Evolutionary conservation across 2,888 invertebrate genomes (phyloP).

Genomic region (Conchocele bisecta): DNA sequence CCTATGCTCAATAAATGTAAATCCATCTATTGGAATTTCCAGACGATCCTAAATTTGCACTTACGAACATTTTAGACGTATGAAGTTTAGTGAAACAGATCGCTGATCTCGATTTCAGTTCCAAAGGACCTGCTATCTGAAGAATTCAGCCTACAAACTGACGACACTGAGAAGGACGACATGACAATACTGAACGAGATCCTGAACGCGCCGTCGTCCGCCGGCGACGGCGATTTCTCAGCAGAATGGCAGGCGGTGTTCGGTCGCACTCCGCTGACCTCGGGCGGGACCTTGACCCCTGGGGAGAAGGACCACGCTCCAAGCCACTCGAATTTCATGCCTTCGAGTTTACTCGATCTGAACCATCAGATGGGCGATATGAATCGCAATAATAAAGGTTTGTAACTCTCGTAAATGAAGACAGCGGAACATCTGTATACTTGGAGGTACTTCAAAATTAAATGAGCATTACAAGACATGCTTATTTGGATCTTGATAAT

Average conservation of each 20-base stretch:
- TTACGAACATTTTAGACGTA: no score
- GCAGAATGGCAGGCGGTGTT: conserved; percentile 82
- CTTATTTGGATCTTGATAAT: no score
- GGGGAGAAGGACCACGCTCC: conserved; percentile 71
- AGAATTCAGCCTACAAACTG: conserved; percentile 75
- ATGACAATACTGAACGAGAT: conserved; percentile 83
- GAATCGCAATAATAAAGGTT: conserved; percentile 42
- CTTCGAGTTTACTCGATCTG: conserved; percentile 82
- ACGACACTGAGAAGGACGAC: conserved; percentile 83
- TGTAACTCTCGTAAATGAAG: no score
- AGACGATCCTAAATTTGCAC: no score
- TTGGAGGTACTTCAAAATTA: no score
- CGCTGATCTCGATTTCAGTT: conserved; percentile 63
- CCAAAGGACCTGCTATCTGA: conserved; percentile 81
- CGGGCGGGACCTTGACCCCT: conserved; percentile 58
- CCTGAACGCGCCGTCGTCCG: conserved; percentile 79
- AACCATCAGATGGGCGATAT: conserved; percentile 57
- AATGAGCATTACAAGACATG: no score
- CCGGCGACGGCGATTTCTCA: conserved; percentile 80
- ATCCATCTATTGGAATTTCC: no score
- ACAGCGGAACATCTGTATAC: no score
- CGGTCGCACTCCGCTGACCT: conserved; percentile 66
- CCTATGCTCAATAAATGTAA: no score
- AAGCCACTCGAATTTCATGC: conserved; percentile 80
- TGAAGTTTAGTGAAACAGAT: no score